phyloP scores from a whole-genome alignment of 2,797 vertebrate genomes.

The Ptychobarbus kaznakovi region DNA sequence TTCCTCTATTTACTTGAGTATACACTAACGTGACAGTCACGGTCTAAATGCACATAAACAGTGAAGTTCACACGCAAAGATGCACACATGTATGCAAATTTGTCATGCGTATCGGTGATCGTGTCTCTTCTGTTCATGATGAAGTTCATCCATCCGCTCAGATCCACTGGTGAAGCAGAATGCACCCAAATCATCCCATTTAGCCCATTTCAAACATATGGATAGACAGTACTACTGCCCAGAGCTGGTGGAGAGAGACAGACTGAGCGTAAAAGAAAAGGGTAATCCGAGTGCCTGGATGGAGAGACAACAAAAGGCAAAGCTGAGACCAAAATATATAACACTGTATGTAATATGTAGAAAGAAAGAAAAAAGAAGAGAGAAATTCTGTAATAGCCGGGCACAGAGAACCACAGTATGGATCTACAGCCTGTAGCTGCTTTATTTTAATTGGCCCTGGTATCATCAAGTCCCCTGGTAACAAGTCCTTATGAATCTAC shows the following conservation, averaged over 20 bases:
- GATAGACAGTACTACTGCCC: conserved; percentile 67
- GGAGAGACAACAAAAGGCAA: conserved; percentile 37
- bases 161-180: conserved; percentile 60
- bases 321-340: conserved; percentile 22
- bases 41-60: conserved; percentile 22
- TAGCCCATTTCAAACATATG: conserved; percentile 78
- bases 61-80: background rate
- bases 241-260: conserved; percentile 62
- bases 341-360: background rate
- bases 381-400: background rate
- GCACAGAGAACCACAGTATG: background rate
- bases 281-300: background rate
- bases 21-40: background rate
- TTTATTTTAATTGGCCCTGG: conserved; percentile 35
- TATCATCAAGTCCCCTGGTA: conserved; percentile 26
- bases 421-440: background rate
- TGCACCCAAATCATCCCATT: conserved; percentile 70
- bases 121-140: conserved; percentile 32
- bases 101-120: conserved; percentile 51
- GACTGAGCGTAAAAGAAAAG: background rate
- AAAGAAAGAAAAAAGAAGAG: background rate
- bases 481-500: conserved; percentile 22
- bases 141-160: conserved; percentile 36
- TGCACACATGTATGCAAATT: conserved; percentile 41
- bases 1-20: background rate